A percentile compares a stretch with the other conserved stretches of the same genome.
These are phyloP conservation scores for Cosmia trapezina DNA, from an alignment of 2,888 invertebrate genomes.

Conservation along the genomic window DNA sequence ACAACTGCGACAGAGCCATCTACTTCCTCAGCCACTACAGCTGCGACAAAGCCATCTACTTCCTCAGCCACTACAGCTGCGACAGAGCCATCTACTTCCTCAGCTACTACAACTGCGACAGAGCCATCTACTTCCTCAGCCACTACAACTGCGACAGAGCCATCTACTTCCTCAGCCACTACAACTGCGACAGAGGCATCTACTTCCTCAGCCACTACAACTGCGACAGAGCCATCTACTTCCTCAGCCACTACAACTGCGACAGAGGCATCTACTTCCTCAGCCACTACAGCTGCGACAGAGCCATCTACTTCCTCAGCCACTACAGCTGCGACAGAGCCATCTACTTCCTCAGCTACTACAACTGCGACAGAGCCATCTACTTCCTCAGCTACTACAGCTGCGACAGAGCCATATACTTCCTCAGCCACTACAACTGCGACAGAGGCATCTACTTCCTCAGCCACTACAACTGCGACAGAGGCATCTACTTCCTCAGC, in stretches of 20 bases:
- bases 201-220: too few species aligned
- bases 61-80: not conserved
- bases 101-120: not conserved
- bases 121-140: not conserved
- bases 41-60: too few species aligned
- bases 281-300: too few species aligned
- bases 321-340: not conserved
- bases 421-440: not conserved
- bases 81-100: not conserved
- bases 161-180: rapidly evolving
- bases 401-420: not conserved
- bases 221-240: too few species aligned
- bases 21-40: too few species aligned
- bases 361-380: not conserved
- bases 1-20: not conserved
- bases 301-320: too few species aligned
- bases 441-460: not conserved
- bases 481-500: too few species aligned
- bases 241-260: too few species aligned
- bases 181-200: too few species aligned
- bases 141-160: not conserved
- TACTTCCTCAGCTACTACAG: not conserved
- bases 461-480: not conserved
- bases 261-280: too few species aligned
- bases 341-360: not conserved